Evolutionary conservation across 1,140 invertebrate species (phyloP).

Genomic region (Reticulitermes speratus): DNA sequence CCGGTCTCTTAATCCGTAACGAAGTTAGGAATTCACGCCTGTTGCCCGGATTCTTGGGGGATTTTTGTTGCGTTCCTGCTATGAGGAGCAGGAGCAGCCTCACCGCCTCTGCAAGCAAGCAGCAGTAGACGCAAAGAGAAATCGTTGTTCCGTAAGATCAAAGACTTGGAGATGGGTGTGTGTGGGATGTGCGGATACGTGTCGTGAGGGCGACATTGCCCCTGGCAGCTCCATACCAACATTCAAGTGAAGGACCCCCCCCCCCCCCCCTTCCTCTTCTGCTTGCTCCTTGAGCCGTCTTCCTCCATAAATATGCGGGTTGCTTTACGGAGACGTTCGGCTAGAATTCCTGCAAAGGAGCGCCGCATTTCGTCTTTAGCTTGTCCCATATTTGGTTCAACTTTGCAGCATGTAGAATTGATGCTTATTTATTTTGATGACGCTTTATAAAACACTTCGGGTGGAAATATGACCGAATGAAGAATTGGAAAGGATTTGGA

Average conservation of each 20-base stretch:
- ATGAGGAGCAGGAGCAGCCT: not conserved
- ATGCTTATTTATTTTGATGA: too few relatives aligned
- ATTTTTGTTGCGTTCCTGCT: not conserved
- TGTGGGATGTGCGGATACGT: not conserved
- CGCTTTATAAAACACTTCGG: too few relatives aligned
- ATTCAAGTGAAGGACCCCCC: not conserved
- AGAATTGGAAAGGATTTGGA: too few relatives aligned
- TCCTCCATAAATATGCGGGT: not conserved
- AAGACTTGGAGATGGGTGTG: not conserved
- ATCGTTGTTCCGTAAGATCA: not conserved
- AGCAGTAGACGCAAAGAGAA: not conserved
- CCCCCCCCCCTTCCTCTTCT: too few relatives aligned
- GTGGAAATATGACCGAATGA: too few relatives aligned
- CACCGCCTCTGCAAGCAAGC: too few relatives aligned
- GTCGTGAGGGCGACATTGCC: not conserved
- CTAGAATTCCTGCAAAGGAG: not conserved
- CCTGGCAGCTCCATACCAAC: not conserved
- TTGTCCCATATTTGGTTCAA: not conserved
- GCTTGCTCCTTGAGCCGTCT: not conserved
- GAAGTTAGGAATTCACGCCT: slow-evolving; percentile 4
- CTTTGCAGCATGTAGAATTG: too few relatives aligned
- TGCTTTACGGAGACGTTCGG: not conserved
- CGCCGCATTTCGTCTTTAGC: too few relatives aligned
- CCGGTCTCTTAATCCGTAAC: not conserved
- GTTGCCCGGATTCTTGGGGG: not conserved